A percentile compares a stretch with the other conserved stretches of the same genome.
phyloP scores from a whole-genome alignment of 2,797 vertebrate genomes.

The Sebastes cheni region DNA sequence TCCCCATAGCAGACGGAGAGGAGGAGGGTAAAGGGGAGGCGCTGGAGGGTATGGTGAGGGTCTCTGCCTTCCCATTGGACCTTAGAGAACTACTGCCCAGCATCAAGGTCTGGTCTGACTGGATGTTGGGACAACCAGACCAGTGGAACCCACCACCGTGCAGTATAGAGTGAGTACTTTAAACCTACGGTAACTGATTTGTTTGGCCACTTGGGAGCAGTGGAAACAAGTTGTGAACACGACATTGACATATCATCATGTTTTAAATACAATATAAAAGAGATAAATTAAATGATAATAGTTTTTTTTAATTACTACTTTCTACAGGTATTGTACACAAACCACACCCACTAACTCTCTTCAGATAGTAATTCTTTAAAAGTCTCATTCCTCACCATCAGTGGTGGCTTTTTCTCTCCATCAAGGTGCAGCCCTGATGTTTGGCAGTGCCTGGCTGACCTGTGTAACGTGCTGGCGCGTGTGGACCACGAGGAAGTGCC shows the following conservation, averaged over 20 bases:
- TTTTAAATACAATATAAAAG: too few relatives aligned
- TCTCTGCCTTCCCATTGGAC: slow-evolving; percentile 89
- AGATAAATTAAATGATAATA: neutral
- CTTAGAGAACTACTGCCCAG: slow-evolving; percentile 94
- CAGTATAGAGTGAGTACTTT: slow-evolving; percentile 78
- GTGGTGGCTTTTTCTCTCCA: neutral
- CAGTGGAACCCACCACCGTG: slow-evolving; percentile 97
- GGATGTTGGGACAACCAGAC: slow-evolving; percentile 97
- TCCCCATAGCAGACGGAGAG: slow-evolving; percentile 65
- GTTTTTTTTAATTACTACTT: neutral
- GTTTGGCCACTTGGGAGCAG: neutral
- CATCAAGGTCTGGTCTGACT: slow-evolving; percentile 98
- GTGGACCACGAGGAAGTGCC: slow-evolving; percentile 95
- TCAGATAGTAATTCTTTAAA: neutral
- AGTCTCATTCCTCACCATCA: neutral
- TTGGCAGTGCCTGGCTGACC: slow-evolving; percentile 93
- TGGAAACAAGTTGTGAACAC: too few relatives aligned
- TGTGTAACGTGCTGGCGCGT: slow-evolving; percentile 92
- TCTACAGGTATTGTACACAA: neutral
- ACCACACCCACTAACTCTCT: neutral
- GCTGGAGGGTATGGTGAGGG: slow-evolving; percentile 87
- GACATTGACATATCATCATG: neutral
- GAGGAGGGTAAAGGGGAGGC: slow-evolving; percentile 73
- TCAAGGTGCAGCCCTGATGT: slow-evolving; percentile 89
- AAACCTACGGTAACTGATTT: neutral